Conservation (phyloP, 2,797 vertebrate species). For the Setipinna tenuifilis region DNA sequence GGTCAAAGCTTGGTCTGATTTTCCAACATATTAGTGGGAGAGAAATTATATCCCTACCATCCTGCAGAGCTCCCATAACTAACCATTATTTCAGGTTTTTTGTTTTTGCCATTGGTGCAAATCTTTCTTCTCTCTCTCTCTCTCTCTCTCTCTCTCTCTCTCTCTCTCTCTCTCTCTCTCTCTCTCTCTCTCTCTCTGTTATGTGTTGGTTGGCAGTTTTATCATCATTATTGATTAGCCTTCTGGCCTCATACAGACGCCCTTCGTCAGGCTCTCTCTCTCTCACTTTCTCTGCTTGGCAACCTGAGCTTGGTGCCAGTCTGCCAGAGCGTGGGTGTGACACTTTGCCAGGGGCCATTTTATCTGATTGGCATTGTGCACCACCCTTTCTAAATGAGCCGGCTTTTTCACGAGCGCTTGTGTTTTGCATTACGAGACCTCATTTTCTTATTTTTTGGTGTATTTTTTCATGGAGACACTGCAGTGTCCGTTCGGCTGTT, state of each 20-base stretch:
- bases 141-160: too few species aligned
- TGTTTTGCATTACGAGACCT: neutral
- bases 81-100: neutral
- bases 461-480: conserved; percentile 1
- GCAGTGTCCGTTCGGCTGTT: neutral
- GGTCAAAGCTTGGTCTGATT: neutral
- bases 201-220: neutral
- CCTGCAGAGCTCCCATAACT: neutral
- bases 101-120: neutral
- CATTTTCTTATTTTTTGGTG: neutral
- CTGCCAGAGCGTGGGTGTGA: neutral
- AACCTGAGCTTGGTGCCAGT: neutral
- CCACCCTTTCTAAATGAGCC: neutral
- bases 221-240: neutral
- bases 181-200: too few species aligned
- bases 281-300: neutral
- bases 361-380: conserved; percentile 2
- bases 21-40: neutral
- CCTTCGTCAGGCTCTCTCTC: neutral
- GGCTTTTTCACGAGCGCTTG: neutral
- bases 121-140: too few species aligned
- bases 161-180: too few species aligned
- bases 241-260: neutral
- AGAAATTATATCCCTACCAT: neutral
- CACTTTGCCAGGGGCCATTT: neutral